Evolutionary conservation across 2,113 vertebrate species (phyloP).

Genomic region (Chunga burmeisteri): DNA sequence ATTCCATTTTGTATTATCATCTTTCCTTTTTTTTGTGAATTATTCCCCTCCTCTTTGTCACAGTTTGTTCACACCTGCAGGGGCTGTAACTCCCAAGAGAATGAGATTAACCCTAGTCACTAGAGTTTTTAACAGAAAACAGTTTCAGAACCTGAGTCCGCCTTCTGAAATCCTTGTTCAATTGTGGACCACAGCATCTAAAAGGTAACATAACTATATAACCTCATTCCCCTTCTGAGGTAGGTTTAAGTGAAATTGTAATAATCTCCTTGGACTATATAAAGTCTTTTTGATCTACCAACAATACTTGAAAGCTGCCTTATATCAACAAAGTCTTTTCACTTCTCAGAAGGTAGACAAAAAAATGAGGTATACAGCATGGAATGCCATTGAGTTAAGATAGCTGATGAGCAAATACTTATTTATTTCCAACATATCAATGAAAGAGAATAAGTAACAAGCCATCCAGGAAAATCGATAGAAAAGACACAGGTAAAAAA

Average conservation of each 20-base stretch:
- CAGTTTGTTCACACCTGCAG: background rate
- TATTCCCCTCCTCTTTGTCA: background rate
- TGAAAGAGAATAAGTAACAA: background rate
- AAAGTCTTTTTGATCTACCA: background rate
- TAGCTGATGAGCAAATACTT: background rate
- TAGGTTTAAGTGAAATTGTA: background rate
- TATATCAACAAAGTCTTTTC: background rate
- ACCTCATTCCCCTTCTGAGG: background rate
- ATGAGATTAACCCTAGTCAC: background rate
- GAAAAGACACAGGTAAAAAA: background rate
- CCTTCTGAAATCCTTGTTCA: background rate
- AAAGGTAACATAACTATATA: background rate
- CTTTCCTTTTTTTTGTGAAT: background rate
- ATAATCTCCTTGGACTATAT: background rate
- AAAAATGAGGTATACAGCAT: background rate
- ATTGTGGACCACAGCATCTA: background rate
- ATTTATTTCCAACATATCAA: background rate
- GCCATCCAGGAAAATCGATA: background rate
- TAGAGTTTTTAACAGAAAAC: background rate
- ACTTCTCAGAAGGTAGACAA: background rate
- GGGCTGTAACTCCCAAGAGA: background rate
- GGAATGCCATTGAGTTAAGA: background rate
- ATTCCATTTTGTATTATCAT: background rate
- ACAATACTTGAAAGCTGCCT: background rate
- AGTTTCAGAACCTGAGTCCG: background rate